Evolutionary conservation across 2,888 invertebrate genomes (phyloP).

Genomic region (Melanargia galathea): DNA sequence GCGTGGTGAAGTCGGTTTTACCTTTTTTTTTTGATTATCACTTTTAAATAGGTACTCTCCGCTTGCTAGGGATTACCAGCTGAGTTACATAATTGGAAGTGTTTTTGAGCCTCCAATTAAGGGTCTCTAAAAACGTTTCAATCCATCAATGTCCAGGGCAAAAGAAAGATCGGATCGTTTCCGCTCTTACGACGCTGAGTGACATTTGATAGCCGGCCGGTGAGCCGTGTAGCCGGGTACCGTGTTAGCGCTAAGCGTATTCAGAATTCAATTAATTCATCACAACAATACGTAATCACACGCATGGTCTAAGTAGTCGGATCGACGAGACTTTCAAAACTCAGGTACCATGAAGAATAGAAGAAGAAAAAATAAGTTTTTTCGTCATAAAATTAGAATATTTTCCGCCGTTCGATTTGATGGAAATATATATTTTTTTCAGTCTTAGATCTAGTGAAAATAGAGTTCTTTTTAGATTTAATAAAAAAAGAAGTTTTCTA

Average conservation of each 20-base stretch:
- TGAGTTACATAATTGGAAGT: not conserved
- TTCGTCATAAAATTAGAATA: no score
- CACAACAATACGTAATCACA: slow-evolving; percentile 44
- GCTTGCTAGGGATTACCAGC: not conserved
- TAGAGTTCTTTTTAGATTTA: not conserved
- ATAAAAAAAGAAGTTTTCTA: not conserved
- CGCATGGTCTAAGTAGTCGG: slow-evolving; percentile 31
- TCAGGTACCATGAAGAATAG: no score
- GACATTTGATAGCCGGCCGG: slow-evolving; percentile 66
- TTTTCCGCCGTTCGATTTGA: not conserved
- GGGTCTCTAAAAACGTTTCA: slow-evolving; percentile 39
- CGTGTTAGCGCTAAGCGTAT: slow-evolving; percentile 60
- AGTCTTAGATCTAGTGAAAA: not conserved
- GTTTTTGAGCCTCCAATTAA: slow-evolving; percentile 13
- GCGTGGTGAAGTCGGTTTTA: no score
- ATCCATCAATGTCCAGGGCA: slow-evolving; percentile 45
- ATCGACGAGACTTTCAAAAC: no score
- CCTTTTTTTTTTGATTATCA: no score
- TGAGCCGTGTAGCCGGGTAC: no score
- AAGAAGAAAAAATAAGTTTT: no score
- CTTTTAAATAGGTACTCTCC: no score
- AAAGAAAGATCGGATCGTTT: slow-evolving; percentile 45
- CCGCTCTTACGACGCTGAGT: slow-evolving; percentile 49
- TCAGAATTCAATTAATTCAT: slow-evolving; percentile 59
- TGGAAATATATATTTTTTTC: not conserved